These are phyloP conservation scores for Xenopus borealis DNA, from an alignment of 2,113 vertebrate species.

Conservation along the genomic window DNA sequence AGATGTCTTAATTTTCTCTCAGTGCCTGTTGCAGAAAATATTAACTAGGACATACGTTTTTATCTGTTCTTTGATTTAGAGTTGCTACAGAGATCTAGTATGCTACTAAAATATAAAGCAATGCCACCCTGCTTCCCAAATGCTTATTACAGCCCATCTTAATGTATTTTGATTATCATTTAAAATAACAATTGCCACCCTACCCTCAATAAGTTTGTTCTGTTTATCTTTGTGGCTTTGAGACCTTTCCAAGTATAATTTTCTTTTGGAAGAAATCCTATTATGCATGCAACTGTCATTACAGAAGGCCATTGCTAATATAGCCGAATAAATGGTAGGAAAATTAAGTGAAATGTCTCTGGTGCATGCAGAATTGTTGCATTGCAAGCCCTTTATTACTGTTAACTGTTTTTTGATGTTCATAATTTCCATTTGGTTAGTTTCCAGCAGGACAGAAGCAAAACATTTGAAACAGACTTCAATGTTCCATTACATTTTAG, in stretches of 20 bases:
- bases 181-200: too few relatives aligned
- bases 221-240: neutral
- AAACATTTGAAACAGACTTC: conserved; percentile 31
- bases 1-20: too few relatives aligned
- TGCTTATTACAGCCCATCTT: too few relatives aligned
- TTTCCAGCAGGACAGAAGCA: conserved; percentile 29
- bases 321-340: conserved; percentile 34
- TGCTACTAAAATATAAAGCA: too few relatives aligned
- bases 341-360: conserved; percentile 23
- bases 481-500: conserved; percentile 11
- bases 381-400: conserved; percentile 35
- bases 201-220: too few relatives aligned
- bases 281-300: conserved; percentile 26
- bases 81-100: too few relatives aligned
- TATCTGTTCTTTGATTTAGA: too few relatives aligned
- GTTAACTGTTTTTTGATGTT: conserved; percentile 43
- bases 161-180: too few relatives aligned
- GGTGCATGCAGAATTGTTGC: conserved; percentile 36
- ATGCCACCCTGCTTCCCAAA: too few relatives aligned
- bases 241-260: conserved; percentile 4
- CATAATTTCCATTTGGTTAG: conserved; percentile 44
- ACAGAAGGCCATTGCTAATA: conserved; percentile 33
- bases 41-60: too few relatives aligned
- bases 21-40: too few relatives aligned
- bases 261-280: conserved; percentile 22